A percentile compares a stretch with the other conserved stretches of the same genome.
Conservation (phyloP, 2,888 invertebrate species). For the Drosophila mayaguana region DNA sequence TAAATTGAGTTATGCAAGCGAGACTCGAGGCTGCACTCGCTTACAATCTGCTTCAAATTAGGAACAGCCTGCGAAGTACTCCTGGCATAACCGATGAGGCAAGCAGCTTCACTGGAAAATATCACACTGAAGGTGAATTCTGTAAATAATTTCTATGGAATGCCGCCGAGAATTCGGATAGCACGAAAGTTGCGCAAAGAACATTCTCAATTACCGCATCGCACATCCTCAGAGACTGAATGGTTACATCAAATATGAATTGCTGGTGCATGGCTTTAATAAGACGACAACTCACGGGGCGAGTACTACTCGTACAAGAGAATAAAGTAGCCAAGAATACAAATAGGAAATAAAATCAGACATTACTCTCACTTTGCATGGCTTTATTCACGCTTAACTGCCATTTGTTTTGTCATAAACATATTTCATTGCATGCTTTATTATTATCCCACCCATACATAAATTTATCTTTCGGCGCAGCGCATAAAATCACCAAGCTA, state of each 20-base stretch:
- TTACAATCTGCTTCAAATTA: slow-evolving; percentile 60
- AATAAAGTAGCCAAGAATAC: neutral
- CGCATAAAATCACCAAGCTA: slow-evolving; percentile 36
- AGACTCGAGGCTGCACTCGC: slow-evolving; percentile 40
- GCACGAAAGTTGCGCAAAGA: neutral
- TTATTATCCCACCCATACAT: slow-evolving; percentile 58
- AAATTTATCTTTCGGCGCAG: slow-evolving; percentile 56
- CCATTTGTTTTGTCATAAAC: slow-evolving; percentile 75
- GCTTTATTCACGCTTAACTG: slow-evolving; percentile 67
- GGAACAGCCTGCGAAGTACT: slow-evolving; percentile 11
- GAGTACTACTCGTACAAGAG: slow-evolving; percentile 9
- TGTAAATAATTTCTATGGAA: neutral
- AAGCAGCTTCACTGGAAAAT: slow-evolving; percentile 13
- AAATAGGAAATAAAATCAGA: slow-evolving; percentile 24
- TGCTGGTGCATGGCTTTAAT: neutral
- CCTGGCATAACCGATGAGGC: slow-evolving; percentile 29
- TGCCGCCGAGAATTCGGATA: neutral
- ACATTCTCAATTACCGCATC: slow-evolving; percentile 1
- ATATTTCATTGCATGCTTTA: slow-evolving; percentile 63
- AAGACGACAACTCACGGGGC: slow-evolving; percentile 5
- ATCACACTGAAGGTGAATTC: slow-evolving; percentile 28
- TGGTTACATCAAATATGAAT: neutral
- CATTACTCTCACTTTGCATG: slow-evolving; percentile 62
- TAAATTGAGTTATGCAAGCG: slow-evolving; percentile 73
- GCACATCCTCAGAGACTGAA: neutral